Evolutionary conservation across 2,113 vertebrate genomes (phyloP).

Genomic region (Tursiops truncatus): DNA sequence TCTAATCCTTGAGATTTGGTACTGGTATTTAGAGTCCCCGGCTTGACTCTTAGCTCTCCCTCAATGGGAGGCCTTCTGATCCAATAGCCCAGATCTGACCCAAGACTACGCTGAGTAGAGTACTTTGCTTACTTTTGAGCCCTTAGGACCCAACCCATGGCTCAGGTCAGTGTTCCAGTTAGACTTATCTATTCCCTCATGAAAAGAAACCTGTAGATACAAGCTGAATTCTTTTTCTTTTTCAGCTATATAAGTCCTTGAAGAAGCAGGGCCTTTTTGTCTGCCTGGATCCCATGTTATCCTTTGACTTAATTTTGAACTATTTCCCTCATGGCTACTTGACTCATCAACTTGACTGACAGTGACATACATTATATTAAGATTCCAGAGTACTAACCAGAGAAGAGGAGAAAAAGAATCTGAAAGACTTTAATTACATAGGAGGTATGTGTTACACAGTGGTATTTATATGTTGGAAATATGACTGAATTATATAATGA

Average conservation of each 20-base stretch:
- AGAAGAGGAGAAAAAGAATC: background rate
- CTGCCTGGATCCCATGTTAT: background rate
- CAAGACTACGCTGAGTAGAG: background rate
- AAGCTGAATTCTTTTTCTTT: background rate
- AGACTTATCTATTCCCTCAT: background rate
- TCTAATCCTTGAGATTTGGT: background rate
- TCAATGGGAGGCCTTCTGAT: background rate
- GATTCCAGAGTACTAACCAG: background rate
- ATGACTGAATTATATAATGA: conserved; percentile 4
- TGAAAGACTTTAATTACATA: background rate
- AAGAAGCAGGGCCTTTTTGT: conserved; percentile 11
- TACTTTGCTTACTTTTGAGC: conserved; percentile 7
- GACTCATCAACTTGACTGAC: background rate
- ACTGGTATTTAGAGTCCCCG: background rate
- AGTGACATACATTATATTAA: background rate
- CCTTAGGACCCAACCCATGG: background rate
- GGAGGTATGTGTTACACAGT: background rate
- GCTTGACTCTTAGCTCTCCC: background rate
- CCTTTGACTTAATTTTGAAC: conserved; percentile 37
- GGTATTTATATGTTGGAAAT: conserved; percentile 12
- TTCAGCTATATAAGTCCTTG: background rate
- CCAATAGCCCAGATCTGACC: background rate
- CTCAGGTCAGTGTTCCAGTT: background rate
- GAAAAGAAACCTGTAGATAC: background rate
- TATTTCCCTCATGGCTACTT: background rate